Base-by-base conservation (phyloP, 2,888 invertebrate genomes). In the Laothoe populi region DNA sequence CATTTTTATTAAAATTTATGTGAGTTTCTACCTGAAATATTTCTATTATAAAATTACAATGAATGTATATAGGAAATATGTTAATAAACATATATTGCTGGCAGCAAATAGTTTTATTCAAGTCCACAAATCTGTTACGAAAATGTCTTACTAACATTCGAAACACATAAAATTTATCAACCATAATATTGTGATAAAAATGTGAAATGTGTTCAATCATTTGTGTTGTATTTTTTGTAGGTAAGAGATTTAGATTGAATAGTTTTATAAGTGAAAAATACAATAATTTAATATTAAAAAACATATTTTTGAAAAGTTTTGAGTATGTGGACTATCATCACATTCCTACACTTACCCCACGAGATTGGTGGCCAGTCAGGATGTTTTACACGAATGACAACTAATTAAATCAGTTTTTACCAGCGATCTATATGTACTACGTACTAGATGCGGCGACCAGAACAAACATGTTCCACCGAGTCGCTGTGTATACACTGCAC, bases 71-170 rank as follows among this genome's bases (percentile, higher is more conserved):
- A 90, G 83, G 85, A 84, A 75, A 79, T 88, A 88, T 92, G 91
- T 91, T 91, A 92, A 90, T 92, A 92, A 92, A 92, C 87, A 85
- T 87, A 82, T 86, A 90, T 88, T 87, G 88, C 86, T 80, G 83
- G 84, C 88, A 88, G 82, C 80, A 77, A 66, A 68, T 67, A 63
- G 49, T 79, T 75, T 82, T 71, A 80, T 82, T 83, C 66, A 63
- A 64, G 60, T 21, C 40, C 58, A 53, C 53, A n/a, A 60, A 53
- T 7, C n/a, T n/a, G n/a, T 38, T 45, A 40, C 38, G 26, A 59
- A 61, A 53, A 26, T 23, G 19, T 24, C 38, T 23, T 16, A 58
- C 48, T 44, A 46, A 35, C 57, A 53, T 35, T 26, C 46, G 46
- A 61, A 58, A 58, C 31, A 58, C 31, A 66, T 70, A 67, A 70